These are phyloP conservation scores for Stenchaetothrips biformis DNA, from an alignment of 2,888 invertebrate genomes.

Conservation along the genomic window DNA sequence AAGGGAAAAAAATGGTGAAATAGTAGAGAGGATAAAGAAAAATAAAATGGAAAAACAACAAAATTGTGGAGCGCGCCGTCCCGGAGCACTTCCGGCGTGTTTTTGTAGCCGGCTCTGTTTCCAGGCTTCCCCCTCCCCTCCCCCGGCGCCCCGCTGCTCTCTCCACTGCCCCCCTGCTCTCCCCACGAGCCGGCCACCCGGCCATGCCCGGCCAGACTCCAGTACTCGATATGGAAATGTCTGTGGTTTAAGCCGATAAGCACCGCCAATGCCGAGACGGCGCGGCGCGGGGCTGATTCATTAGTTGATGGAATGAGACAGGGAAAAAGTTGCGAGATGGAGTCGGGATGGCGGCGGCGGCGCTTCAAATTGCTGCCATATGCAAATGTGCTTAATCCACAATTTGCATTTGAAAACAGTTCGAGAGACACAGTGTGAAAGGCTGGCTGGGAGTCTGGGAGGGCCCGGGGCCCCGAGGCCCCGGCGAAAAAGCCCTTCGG, in stretches of 20 bases:
- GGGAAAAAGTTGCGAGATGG: constrained; percentile 18
- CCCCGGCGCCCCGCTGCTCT: background rate
- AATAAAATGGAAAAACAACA: no score
- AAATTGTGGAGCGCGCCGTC: background rate
- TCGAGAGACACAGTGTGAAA: background rate
- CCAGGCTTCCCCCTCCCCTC: background rate
- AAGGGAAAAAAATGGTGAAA: no score
- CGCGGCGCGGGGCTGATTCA: background rate
- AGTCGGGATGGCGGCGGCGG: background rate
- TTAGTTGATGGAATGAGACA: constrained; percentile 19
- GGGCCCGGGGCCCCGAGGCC: no score
- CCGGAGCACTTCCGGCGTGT: background rate
- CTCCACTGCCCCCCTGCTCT: background rate
- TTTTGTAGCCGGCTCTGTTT: background rate
- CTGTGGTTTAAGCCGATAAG: constrained; percentile 5
- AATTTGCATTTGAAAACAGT: constrained; percentile 24
- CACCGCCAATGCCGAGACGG: background rate
- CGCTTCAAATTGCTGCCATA: constrained; percentile 15
- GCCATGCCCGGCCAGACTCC: background rate
- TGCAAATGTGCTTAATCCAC: constrained; percentile 23
- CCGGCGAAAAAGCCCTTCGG: no score
- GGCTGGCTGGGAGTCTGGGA: background rate
- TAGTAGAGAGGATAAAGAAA: no score
- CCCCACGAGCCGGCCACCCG: background rate
- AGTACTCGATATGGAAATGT: constrained; percentile 14